Evolutionary conservation across 2,113 vertebrate species (phyloP).

Genomic region (Tauraco erythrolophus): DNA sequence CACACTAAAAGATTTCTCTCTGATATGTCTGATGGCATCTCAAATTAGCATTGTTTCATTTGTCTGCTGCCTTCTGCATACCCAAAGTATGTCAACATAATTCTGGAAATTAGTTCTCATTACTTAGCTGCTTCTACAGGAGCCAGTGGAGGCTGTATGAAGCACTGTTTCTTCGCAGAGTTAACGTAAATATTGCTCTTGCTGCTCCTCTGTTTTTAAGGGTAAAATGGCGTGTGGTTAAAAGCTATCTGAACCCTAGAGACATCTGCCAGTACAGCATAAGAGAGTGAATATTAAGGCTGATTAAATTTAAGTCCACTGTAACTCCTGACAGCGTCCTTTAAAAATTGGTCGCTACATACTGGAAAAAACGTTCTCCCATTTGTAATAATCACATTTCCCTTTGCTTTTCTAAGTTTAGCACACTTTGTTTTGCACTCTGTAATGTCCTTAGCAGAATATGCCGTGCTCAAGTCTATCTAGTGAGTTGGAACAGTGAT

Average conservation of each 20-base stretch:
- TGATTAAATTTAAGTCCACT: not conserved
- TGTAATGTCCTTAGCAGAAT: constrained; percentile 26
- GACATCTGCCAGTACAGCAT: not conserved
- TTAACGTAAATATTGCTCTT: not conserved
- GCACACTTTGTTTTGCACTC: not conserved
- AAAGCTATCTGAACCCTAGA: not conserved
- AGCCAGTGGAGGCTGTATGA: not conserved
- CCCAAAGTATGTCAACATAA: not conserved
- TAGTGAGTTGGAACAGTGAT: constrained; percentile 18
- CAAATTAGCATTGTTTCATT: not conserved
- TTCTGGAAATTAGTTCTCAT: not conserved
- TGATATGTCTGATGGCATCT: not conserved
- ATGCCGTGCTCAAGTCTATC: not conserved
- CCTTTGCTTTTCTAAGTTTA: not conserved
- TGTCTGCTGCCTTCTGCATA: not conserved
- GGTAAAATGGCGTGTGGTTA: not conserved
- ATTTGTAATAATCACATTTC: constrained; percentile 14
- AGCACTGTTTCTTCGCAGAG: not conserved
- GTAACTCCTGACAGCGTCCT: not conserved
- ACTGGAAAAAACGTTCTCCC: not conserved
- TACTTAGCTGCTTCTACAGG: not conserved
- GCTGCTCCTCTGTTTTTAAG: not conserved
- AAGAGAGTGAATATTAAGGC: not conserved
- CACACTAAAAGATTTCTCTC: not conserved
- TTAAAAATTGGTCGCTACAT: not conserved